phyloP scores from a whole-genome alignment of 2,888 invertebrate genomes.

The Celastrina argiolus region DNA sequence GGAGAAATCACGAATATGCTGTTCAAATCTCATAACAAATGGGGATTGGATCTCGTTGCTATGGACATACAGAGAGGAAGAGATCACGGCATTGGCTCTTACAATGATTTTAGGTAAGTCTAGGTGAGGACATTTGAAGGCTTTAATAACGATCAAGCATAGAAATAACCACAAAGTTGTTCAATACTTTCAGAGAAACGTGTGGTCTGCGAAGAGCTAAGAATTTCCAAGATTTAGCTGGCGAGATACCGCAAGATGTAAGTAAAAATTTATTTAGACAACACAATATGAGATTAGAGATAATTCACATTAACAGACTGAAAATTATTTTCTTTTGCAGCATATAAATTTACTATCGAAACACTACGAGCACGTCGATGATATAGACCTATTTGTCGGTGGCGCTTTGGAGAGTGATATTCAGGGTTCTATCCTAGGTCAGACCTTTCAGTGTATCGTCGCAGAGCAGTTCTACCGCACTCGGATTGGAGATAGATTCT shows the following conservation, averaged over 20 bases:
- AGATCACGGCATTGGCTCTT: conserved; percentile 81
- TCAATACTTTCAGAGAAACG: conserved; percentile 79
- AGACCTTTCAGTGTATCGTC: conserved; percentile 92
- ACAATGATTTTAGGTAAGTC: conserved; percentile 78
- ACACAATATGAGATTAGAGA: no score
- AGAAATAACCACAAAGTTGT: no score
- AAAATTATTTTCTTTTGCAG: conserved; percentile 56
- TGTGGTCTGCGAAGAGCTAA: conserved; percentile 84
- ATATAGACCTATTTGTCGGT: conserved; percentile 92
- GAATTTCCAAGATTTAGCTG: conserved; percentile 83
- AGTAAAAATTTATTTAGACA: conserved; percentile 38
- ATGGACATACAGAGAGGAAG: conserved; percentile 82
- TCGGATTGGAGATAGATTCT: conserved; percentile 90
- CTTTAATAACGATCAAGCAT: no score
- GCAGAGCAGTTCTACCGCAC: conserved; percentile 92
- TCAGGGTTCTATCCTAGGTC: conserved; percentile 87
- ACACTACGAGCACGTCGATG: conserved; percentile 87
- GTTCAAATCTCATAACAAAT: conserved; percentile 50
- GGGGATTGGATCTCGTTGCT: conserved; percentile 80
- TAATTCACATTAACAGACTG: no score
- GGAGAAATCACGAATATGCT: conserved; percentile 69
- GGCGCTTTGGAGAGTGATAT: conserved; percentile 88
- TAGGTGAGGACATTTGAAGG: neutral
- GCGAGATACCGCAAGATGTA: conserved; percentile 82
- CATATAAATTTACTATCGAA: conserved; percentile 81